Evolutionary conservation across 2,797 vertebrate species (phyloP).

Genomic region (Valencia hispanica): DNA sequence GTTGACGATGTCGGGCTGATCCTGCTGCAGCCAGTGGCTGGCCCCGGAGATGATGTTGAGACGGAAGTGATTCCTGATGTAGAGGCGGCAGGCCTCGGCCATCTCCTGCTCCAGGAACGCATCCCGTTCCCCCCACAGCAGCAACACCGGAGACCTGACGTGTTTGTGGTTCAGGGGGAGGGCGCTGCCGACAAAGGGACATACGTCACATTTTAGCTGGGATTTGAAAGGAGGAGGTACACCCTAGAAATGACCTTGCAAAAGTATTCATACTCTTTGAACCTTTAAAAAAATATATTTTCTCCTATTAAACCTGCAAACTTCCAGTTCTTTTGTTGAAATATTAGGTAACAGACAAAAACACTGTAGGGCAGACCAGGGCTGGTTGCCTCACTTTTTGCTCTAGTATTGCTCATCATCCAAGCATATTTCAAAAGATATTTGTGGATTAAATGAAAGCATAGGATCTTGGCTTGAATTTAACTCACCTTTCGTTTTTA

Average conservation of each 20-base stretch:
- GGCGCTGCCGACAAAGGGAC: constrained; percentile 75
- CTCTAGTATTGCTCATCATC: too few relatives aligned
- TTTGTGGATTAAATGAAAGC: too few relatives aligned
- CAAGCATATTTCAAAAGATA: too few relatives aligned
- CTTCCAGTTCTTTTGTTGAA: background rate
- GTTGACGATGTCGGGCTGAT: constrained; percentile 97
- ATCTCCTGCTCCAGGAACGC: constrained; percentile 95
- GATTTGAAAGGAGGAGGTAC: background rate
- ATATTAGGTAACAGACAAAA: background rate
- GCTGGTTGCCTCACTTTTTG: too few relatives aligned
- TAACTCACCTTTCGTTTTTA: too few relatives aligned
- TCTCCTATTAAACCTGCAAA: background rate
- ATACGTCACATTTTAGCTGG: background rate
- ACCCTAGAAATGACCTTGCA: background rate
- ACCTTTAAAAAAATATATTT: background rate
- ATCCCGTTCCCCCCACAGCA: constrained; percentile 95
- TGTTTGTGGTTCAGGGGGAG: constrained; percentile 90
- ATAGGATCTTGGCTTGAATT: too few relatives aligned
- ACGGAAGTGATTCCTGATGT: constrained; percentile 94
- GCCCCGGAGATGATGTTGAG: constrained; percentile 94
- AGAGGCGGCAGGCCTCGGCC: constrained; percentile 93
- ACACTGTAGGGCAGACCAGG: too few relatives aligned
- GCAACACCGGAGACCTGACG: constrained; percentile 90
- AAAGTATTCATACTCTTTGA: background rate
- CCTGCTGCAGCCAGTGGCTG: constrained; percentile 98